Percentiles rank a stretch among this genome's conserved stretches.
Evolutionary conservation across 2,888 invertebrate genomes (phyloP).

Genomic region (Platerodrilus igneus): DNA sequence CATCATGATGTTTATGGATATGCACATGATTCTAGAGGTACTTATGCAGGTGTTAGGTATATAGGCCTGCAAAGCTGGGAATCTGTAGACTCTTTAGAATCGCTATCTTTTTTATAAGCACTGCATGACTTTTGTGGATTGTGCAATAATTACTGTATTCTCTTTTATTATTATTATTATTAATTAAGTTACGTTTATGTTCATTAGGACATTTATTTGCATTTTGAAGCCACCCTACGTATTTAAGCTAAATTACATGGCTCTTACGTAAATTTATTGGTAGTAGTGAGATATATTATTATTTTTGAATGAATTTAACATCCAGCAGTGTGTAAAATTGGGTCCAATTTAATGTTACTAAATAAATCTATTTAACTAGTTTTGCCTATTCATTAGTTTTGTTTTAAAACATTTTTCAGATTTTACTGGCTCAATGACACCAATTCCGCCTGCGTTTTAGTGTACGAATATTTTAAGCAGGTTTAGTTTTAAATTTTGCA

Average conservation of each 20-base stretch:
- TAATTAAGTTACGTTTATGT: constrained; percentile 11
- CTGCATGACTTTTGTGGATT: constrained; percentile 23
- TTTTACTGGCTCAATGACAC: constrained; percentile 48
- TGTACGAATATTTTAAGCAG: constrained; percentile 32
- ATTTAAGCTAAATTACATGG: constrained; percentile 17
- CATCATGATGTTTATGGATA: constrained; percentile 60
- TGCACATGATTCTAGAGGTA: constrained; percentile 71
- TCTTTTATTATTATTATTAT: constrained; percentile 11
- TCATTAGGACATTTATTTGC: constrained; percentile 16
- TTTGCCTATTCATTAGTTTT: constrained; percentile 33
- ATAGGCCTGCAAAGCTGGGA: constrained; percentile 51
- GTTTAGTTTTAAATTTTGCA: constrained; percentile 36
- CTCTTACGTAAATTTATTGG: constrained; percentile 10
- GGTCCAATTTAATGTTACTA: constrained; percentile 39
- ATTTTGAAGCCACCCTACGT: constrained; percentile 17
- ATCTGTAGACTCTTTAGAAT: constrained; percentile 50
- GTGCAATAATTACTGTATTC: constrained; percentile 14
- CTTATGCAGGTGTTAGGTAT: constrained; percentile 48
- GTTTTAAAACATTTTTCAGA: constrained; percentile 42
- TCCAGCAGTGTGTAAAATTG: constrained; percentile 31
- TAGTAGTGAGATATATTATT: constrained; percentile 2
- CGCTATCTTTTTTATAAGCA: constrained; percentile 47
- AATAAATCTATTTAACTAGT: constrained; percentile 30
- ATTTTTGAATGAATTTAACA: too few species aligned
- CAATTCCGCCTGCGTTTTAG: constrained; percentile 44